These are phyloP conservation scores for Bombus waltoni DNA, from an alignment of 1,140 invertebrate genomes.

Conservation along the genomic window DNA sequence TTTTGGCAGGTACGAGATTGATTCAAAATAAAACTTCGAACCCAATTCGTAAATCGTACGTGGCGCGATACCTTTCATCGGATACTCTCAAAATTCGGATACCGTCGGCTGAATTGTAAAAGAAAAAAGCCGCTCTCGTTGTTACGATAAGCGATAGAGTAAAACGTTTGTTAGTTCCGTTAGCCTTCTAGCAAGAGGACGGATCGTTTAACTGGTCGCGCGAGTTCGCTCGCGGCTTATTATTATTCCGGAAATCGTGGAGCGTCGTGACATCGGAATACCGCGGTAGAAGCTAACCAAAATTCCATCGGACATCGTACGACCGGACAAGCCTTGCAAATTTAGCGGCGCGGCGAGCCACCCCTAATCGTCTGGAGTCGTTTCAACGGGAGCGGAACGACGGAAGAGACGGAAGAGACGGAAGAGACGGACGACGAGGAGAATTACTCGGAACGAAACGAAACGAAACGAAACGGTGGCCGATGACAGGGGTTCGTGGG, in stretches of 20 bases:
- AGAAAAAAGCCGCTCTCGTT: too few relatives aligned
- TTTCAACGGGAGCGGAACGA: background rate
- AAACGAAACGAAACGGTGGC: conserved; percentile 19
- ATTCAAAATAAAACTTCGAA: too few relatives aligned
- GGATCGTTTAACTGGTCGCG: background rate
- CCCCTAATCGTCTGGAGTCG: background rate
- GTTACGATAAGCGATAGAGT: too few relatives aligned
- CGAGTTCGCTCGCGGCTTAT: background rate
- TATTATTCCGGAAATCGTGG: background rate
- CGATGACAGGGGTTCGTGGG: conserved; percentile 8
- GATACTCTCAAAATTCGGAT: too few relatives aligned
- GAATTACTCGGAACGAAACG: conserved; percentile 23
- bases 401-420: conserved; percentile 12
- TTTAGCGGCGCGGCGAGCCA: background rate
- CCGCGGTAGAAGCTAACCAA: background rate
- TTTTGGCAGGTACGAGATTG: too few relatives aligned
- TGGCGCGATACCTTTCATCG: too few relatives aligned
- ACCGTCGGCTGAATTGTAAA: too few relatives aligned
- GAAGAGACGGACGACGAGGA: conserved; percentile 16
- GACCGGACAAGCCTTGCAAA: conserved; percentile 7
- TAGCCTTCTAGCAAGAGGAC: too few relatives aligned
- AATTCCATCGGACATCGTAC: background rate
- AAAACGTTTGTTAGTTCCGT: too few relatives aligned
- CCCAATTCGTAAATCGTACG: too few relatives aligned
- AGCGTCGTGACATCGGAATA: background rate